A percentile compares a stretch with the other conserved stretches of the same genome.
phyloP scores from a whole-genome alignment of 1,140 invertebrate species.

The Octopus sinensis region DNA sequence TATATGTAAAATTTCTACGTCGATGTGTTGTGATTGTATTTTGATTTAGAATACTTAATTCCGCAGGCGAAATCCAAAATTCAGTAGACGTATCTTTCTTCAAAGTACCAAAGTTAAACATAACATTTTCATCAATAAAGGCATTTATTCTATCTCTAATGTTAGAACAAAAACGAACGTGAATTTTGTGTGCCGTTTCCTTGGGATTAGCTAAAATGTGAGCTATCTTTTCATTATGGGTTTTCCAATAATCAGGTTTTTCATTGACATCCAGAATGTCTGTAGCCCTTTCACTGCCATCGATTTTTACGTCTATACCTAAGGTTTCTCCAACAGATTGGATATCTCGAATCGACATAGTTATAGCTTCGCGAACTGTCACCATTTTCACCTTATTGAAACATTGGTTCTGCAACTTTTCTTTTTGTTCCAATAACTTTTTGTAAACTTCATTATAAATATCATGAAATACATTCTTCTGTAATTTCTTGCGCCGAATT shows the following conservation, averaged over 20 bases:
- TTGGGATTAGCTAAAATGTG: not conserved
- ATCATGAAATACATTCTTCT: slow-evolving; percentile 13
- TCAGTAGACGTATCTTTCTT: not conserved
- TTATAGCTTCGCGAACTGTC: slow-evolving; percentile 11
- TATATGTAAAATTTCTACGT: not conserved
- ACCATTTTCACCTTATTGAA: not conserved
- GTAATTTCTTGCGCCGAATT: not conserved
- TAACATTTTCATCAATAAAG: not conserved
- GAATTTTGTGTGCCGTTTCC: not conserved
- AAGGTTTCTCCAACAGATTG: slow-evolving; percentile 1
- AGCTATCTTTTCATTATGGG: not conserved
- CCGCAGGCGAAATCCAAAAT: not conserved
- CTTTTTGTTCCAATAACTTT: slow-evolving; percentile 8
- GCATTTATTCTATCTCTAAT: not conserved
- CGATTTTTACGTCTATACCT: not conserved
- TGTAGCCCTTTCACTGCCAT: slow-evolving; percentile 3
- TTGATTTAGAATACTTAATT: not conserved
- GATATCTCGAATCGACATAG: not conserved
- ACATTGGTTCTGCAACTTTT: not conserved
- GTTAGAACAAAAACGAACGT: not conserved
- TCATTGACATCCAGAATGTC: not conserved
- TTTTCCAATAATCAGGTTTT: slow-evolving; percentile 6
- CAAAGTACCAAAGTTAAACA: not conserved
- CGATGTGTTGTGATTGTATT: not conserved
- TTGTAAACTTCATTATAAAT: slow-evolving; percentile 3